Evolutionary conservation across 1,140 invertebrate genomes (phyloP), one percentile per base, ranked within the genome.

Genomic region (Formica selysi): DNA sequence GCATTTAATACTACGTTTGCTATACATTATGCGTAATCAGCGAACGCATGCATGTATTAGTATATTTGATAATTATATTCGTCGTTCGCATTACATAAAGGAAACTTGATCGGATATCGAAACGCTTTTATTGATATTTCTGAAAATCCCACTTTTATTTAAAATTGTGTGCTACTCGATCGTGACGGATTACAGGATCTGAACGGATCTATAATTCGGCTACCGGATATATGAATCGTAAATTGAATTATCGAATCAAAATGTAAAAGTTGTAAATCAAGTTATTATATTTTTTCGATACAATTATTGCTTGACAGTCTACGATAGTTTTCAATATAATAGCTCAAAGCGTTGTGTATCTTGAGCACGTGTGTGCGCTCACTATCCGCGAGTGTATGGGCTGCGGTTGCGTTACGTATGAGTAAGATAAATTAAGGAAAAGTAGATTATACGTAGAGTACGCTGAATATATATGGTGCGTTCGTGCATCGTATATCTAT

Each of bases 391-490:
- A 51, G 0, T 80, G 48, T 32, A 80, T 67, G 36, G 38, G 26
- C 32, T 36, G 78, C 38, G 67, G 79, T 61, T 61, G 78, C 79
- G 51, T 81, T 71, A 73, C 79, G 65, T 73, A 13, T 83, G 79
- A 83, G 79, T 48, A 74, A 83, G 79, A 83, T 83, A 83, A 83
- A 83, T 83, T 83, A 83, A 83, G 68, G 79, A 83, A 83, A 83
- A 83, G 79, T 74, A 83, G 79, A 83, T 83, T 83, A 83, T 83
- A 68, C 79, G 79, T 29, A 29, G 38, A 38, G 68, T 29, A 74
- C 19, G 54, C 54, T 61, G 62, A 26, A 74, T 83, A 83, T 83
- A 83, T 74, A 83, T 61, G 79, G 68, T 74, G 68, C 68, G 68
- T 83, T 83, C 79, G 68, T 83, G 79, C 79, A 74, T 83, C 38